A percentile compares a stretch with the other conserved stretches of the same genome.
These are phyloP conservation scores for Bursaphelenchus okinawaensis DNA, from an alignment of 2,888 invertebrate genomes.

Conservation along the genomic window DNA sequence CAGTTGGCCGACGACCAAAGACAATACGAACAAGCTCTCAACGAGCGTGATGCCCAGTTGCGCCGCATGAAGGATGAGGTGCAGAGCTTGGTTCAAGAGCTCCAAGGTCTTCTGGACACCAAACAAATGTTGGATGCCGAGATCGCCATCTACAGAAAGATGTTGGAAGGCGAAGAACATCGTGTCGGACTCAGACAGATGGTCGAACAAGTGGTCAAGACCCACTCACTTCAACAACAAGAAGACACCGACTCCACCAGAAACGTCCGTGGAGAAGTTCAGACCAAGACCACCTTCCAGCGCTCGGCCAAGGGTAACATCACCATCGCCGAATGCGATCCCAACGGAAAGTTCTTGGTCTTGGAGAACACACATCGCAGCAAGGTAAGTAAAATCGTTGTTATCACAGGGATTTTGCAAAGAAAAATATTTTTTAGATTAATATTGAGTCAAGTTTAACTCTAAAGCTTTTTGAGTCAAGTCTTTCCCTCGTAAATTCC, in stretches of 20 bases:
- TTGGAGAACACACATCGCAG: slow-evolving; percentile 60
- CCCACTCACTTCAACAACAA: slow-evolving; percentile 57
- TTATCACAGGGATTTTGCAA: no score
- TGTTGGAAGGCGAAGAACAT: slow-evolving; percentile 62
- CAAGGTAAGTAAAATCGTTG: slow-evolving; percentile 34
- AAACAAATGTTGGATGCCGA: slow-evolving; percentile 62
- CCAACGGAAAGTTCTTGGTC: slow-evolving; percentile 60
- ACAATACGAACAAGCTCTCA: slow-evolving; percentile 59
- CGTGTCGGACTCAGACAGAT: slow-evolving; percentile 34
- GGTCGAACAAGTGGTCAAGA: slow-evolving; percentile 58
- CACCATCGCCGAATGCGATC: slow-evolving; percentile 60
- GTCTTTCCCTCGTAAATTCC: background rate
- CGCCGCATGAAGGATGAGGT: slow-evolving; percentile 49
- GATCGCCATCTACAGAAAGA: slow-evolving; percentile 62
- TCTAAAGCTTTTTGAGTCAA: background rate
- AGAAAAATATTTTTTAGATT: no score
- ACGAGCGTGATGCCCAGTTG: slow-evolving; percentile 55
- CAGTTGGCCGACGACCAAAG: slow-evolving; percentile 58
- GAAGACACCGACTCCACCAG: slow-evolving; percentile 57
- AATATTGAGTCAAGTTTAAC: no score
- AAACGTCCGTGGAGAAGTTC: slow-evolving; percentile 54
- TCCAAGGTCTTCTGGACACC: slow-evolving; percentile 59
- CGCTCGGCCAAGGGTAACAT: slow-evolving; percentile 62
- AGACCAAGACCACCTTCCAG: slow-evolving; percentile 63
- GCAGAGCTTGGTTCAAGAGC: slow-evolving; percentile 46